A percentile compares a stretch with the other conserved stretches of the same genome.
Evolutionary conservation across 2,797 vertebrate genomes (phyloP).

Genomic region (Dallia pectoralis): DNA sequence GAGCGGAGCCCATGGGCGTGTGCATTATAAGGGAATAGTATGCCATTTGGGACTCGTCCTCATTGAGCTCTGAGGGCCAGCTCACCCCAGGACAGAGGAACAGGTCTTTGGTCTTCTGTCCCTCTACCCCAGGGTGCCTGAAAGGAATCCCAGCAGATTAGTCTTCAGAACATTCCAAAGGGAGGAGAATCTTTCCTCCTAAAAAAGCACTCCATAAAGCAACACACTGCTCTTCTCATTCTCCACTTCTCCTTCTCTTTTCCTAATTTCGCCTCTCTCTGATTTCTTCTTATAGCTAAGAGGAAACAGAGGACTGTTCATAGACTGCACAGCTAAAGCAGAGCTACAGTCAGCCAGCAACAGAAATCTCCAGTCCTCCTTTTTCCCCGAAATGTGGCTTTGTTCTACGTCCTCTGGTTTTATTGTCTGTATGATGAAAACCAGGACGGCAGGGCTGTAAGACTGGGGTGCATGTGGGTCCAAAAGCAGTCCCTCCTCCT

Average conservation of each 20-base stretch:
- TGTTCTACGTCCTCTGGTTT: constrained; percentile 76
- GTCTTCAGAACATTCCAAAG: constrained; percentile 51
- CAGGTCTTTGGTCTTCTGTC: constrained; percentile 49
- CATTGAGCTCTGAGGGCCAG: constrained; percentile 2
- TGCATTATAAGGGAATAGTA: neutral
- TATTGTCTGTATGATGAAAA: constrained; percentile 81
- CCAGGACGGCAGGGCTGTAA: constrained; percentile 55
- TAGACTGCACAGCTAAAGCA: constrained; percentile 19
- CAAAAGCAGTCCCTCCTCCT: constrained; percentile 58
- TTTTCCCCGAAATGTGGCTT: constrained; percentile 61
- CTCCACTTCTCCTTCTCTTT: too few relatives aligned
- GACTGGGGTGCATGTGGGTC: constrained; percentile 23
- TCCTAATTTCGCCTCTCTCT: constrained; percentile 29
- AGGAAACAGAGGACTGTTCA: constrained; percentile 38
- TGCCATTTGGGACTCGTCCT: neutral
- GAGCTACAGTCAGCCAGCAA: constrained; percentile 42
- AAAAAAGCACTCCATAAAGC: constrained; percentile 43
- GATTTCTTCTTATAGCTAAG: neutral
- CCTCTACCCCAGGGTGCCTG: constrained; percentile 60
- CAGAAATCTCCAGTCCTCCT: constrained; percentile 58
- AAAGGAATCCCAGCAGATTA: constrained; percentile 59
- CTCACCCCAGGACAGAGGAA: constrained; percentile 9
- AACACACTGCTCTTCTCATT: constrained; percentile 18
- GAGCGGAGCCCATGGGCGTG: neutral
- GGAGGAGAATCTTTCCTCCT: constrained; percentile 45